Base-by-base conservation (phyloP, 2,797 vertebrate species). In the Microctenopoma lineatum region DNA sequence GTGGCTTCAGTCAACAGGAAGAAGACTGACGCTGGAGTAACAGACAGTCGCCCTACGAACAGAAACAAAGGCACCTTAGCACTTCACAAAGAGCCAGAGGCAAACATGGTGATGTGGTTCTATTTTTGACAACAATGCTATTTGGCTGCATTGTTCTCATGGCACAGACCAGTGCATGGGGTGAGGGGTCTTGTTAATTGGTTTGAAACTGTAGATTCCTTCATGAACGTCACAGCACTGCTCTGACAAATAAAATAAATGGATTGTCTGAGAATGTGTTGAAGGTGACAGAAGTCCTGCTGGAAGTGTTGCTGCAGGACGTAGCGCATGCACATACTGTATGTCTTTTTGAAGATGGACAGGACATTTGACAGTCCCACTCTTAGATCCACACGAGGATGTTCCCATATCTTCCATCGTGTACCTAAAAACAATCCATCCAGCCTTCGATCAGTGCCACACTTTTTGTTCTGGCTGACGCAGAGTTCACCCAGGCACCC, bases 1-100 rank as follows among this genome's bases (percentile, higher is more conserved):
- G 42, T 42, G 72, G 55, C 39, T 34, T 73, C 41, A 48, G 45
- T 70, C 83, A 85, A 88, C 91, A 91, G 92, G 90, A 93, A 91
- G 75, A 74, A 47, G 47, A 56, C 41, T 52, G 48, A 36, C 70
- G 73, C 69, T 15, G 50, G 71, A 54, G 65, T 80, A 70, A 78
- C 70, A 77, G 70, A 86, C 41, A 21, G 45, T 69, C 64, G 21
- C 65, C 25, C 29, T 56, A 46, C 55, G 41, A 58, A 66, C 32
- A 60, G 75, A 81, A 80, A 88, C 84, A 91, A 88, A 88, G 76
- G 46, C 61, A 71, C 25, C 56, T 68, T 48, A 62, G 60, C 12
- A 14, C 55, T 84, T 45, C 59, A 78, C 75, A 72, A 72, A 83
- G 77, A 67, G 47, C 64, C 0, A 4, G 70, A 76, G 73, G 57